phyloP scores from a whole-genome alignment of 1,140 invertebrate species.

The Zaprionus capensis region DNA sequence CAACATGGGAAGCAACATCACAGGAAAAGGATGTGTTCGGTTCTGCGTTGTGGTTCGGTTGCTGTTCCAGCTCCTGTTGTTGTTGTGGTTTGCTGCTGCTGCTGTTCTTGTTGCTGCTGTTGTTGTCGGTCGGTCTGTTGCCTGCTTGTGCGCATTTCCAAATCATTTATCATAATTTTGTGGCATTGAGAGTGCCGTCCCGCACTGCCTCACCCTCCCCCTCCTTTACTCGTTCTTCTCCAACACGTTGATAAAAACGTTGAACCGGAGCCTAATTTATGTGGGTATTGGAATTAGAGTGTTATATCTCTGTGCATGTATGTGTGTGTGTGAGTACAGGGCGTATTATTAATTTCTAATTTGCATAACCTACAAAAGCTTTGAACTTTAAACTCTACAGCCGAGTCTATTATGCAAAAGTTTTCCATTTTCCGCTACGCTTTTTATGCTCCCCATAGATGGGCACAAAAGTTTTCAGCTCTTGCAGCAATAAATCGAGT shows the following conservation, averaged over 20 bases:
- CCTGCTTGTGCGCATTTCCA: constrained; percentile 78
- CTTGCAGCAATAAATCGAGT: constrained; percentile 75
- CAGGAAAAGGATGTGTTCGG: constrained; percentile 81
- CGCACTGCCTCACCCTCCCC: constrained; percentile 10
- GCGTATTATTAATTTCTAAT: constrained; percentile 80
- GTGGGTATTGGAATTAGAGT: constrained; percentile 75
- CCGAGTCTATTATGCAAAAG: constrained; percentile 74
- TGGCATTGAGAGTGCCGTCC: constrained; percentile 56
- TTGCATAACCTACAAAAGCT: constrained; percentile 81
- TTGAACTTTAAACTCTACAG: constrained; percentile 74
- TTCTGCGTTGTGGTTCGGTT: constrained; percentile 75
- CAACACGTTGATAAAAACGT: constrained; percentile 75
- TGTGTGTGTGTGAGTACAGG: constrained; percentile 35
- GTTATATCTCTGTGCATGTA: constrained; percentile 24
- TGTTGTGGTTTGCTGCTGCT: constrained; percentile 38
- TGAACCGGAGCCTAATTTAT: constrained; percentile 78
- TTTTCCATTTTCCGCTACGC: constrained; percentile 51
- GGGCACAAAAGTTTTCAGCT: constrained; percentile 51
- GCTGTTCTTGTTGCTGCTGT: constrained; percentile 33
- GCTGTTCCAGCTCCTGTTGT: constrained; percentile 33
- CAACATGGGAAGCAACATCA: constrained; percentile 46
- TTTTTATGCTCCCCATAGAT: constrained; percentile 16
- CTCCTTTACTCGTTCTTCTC: not conserved
- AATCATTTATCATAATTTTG: constrained; percentile 83
- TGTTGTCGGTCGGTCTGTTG: constrained; percentile 46